Evolutionary conservation across 2,797 vertebrate species (phyloP).

Genomic region (Rhynchonycteris naso): DNA sequence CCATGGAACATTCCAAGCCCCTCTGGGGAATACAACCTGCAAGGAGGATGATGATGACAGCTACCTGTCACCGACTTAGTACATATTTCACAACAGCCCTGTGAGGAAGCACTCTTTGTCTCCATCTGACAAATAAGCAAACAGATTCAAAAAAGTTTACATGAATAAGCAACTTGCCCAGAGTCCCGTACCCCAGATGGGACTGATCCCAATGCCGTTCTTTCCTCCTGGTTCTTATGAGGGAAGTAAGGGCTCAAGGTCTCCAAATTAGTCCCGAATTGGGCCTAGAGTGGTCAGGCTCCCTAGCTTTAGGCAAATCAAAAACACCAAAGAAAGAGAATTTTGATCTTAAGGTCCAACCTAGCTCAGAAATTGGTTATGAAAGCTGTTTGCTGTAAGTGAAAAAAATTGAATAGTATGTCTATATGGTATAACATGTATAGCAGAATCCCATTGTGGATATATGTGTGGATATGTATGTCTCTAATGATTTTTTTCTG

Average conservation of each 20-base stretch:
- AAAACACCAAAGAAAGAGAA: slow-evolving; percentile 5
- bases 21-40: not conserved
- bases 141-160: slow-evolving; percentile 6
- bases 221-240: not conserved
- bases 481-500: not conserved
- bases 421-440: not conserved
- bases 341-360: not conserved
- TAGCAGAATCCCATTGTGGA: not conserved
- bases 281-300: not conserved
- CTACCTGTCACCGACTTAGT: not conserved
- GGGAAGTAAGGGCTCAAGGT: not conserved
- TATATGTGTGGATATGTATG: not conserved
- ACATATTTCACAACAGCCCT: not conserved
- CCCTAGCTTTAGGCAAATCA: not conserved
- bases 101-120: not conserved
- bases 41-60: not conserved
- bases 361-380: not conserved
- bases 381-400: not conserved
- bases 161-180: not conserved
- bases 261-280: not conserved
- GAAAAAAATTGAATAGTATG: not conserved
- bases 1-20: not conserved
- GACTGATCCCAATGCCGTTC: not conserved
- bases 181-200: not conserved
- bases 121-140: slow-evolving; percentile 12